These are phyloP conservation scores for Manduca sexta DNA, from an alignment of 1,140 invertebrate species.

Conservation along the genomic window DNA sequence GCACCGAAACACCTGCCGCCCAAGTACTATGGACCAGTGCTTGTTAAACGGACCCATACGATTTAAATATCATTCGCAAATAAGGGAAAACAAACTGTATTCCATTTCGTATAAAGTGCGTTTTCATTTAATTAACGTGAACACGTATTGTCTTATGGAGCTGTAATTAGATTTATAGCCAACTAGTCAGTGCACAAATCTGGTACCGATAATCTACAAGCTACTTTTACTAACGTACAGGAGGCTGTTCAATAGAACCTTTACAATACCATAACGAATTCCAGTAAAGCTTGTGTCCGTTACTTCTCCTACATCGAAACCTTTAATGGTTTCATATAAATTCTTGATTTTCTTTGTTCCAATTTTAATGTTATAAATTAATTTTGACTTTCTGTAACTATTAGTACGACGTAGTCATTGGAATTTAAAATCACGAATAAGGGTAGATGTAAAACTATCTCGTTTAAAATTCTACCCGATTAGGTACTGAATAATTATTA, in stretches of 20 bases:
- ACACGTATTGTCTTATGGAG: slow-evolving; percentile 14
- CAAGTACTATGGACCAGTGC: slow-evolving; percentile 63
- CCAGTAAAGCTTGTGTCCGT: not conserved
- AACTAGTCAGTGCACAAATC: slow-evolving; percentile 63
- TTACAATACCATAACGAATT: slow-evolving; percentile 26
- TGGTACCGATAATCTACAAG: slow-evolving; percentile 55
- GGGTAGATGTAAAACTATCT: not conserved
- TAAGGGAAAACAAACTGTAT: not conserved
- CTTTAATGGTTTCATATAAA: no score
- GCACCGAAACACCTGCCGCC: slow-evolving; percentile 65
- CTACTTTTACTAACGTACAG: slow-evolving; percentile 51
- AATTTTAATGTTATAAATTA: no score
- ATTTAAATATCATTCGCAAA: not conserved
- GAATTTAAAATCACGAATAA: no score
- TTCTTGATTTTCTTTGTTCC: no score
- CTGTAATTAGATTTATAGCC: slow-evolving; percentile 19
- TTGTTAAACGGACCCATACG: slow-evolving; percentile 9
- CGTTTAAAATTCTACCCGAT: no score
- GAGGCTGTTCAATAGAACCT: slow-evolving; percentile 40
- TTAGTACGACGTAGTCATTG: no score
- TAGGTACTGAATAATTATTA: not conserved
- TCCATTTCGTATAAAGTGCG: not conserved
- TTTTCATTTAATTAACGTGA: not conserved
- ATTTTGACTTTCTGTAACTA: no score
- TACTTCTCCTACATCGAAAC: not conserved